A percentile compares a stretch with the other conserved stretches of the same genome.
These are phyloP conservation scores for Tangara arthus DNA, from an alignment of 2,797 vertebrate genomes.

Conservation along the genomic window DNA sequence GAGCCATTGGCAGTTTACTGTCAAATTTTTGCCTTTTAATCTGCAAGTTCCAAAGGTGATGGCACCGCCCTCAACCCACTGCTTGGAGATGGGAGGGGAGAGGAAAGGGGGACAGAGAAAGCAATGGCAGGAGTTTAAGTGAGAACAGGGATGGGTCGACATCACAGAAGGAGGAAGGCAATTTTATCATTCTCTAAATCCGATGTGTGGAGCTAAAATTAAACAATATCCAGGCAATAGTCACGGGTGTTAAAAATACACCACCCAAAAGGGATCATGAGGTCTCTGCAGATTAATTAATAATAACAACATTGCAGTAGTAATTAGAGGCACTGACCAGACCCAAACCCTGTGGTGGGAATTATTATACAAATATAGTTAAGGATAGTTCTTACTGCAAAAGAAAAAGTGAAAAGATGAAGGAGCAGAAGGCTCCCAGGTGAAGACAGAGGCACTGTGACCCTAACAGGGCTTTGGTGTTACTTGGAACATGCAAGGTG, in stretches of 20 bases:
- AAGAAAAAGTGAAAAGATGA: neutral
- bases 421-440: neutral
- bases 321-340: neutral
- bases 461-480: neutral
- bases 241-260: neutral
- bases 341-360: neutral
- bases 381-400: neutral
- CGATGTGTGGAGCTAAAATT: neutral
- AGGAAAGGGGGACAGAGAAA: neutral
- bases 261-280: neutral
- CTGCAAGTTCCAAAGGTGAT: slow-evolving; percentile 54
- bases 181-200: neutral
- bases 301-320: neutral
- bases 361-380: neutral
- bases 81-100: neutral
- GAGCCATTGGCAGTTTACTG: slow-evolving; percentile 69
- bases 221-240: neutral
- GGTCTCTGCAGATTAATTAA: slow-evolving; percentile 24
- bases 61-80: neutral
- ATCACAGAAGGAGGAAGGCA: neutral
- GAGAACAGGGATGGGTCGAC: neutral
- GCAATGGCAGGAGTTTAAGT: neutral
- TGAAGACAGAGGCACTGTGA: neutral
- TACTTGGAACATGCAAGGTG: neutral
- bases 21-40: slow-evolving; percentile 68